Percentiles rank a stretch among this genome's conserved stretches.
These are phyloP conservation scores for Gambelia wislizenii DNA, from an alignment of 2,797 vertebrate species.

Conservation along the genomic window DNA sequence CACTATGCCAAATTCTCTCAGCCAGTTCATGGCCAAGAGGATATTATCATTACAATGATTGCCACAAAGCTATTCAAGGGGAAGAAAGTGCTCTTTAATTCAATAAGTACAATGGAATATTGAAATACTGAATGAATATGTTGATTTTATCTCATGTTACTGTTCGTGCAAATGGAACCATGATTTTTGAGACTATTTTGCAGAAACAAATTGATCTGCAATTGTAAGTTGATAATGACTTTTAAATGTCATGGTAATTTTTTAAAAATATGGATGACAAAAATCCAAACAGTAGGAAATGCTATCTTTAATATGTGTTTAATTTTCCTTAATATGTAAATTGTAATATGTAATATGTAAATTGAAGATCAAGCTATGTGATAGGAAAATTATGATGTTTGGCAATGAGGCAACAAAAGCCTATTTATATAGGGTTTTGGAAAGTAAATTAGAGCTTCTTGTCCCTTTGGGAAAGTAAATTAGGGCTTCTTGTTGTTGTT, in stretches of 20 bases:
- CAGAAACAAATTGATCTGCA: constrained; percentile 14
- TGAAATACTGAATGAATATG: constrained; percentile 19
- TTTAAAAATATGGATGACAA: neutral
- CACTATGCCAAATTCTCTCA: neutral
- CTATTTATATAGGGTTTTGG: neutral
- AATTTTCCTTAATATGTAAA: constrained; percentile 10
- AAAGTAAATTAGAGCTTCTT: neutral
- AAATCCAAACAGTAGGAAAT: neutral
- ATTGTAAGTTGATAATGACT: constrained; percentile 17
- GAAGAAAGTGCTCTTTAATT: constrained; percentile 3
- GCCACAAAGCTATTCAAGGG: neutral
- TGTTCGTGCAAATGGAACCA: constrained; percentile 6
- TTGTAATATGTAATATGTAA: neutral
- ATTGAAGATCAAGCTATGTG: constrained; percentile 9
- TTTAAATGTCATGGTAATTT: constrained; percentile 20
- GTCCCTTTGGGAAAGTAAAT: neutral
- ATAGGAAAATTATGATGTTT: neutral
- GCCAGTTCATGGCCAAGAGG: neutral
- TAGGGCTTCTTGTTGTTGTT: neutral
- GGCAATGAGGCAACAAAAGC: too few species aligned
- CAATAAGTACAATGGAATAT: neutral
- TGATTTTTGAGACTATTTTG: constrained; percentile 14
- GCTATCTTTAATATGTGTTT: neutral
- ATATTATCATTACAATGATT: constrained; percentile 14
- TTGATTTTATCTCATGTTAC: neutral